Conservation (phyloP, 2,888 invertebrate species). For the Pheosia tremula region DNA sequence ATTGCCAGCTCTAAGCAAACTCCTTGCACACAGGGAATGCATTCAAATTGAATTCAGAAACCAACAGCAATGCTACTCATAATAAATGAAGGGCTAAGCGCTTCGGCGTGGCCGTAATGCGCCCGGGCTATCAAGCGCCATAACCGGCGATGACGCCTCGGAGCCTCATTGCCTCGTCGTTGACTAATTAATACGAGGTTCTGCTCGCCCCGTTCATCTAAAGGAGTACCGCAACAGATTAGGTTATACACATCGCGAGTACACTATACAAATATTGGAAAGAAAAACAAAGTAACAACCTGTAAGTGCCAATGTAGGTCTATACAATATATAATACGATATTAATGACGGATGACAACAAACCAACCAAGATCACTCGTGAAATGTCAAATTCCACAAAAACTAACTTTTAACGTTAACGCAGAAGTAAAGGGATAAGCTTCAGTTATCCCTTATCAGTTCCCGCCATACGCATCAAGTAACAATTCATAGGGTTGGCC, state of each 20-base stretch:
- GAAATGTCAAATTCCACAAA: too few relatives aligned
- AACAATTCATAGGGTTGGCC: background rate
- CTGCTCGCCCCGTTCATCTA: background rate
- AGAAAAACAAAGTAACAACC: too few relatives aligned
- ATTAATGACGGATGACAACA: too few relatives aligned
- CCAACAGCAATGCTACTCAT: background rate
- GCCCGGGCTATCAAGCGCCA: background rate
- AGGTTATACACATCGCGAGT: background rate
- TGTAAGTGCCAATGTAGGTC: too few relatives aligned
- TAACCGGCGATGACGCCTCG: background rate
- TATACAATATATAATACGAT: too few relatives aligned
- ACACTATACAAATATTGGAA: background rate
- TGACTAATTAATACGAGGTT: conserved; percentile 4
- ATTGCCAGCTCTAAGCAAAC: background rate
- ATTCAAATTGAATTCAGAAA: background rate
- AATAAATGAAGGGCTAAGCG: conserved; percentile 2
- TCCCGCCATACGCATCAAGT: background rate
- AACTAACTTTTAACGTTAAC: too few relatives aligned
- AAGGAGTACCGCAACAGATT: background rate
- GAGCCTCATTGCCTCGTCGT: background rate
- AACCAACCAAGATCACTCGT: too few relatives aligned
- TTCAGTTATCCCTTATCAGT: background rate
- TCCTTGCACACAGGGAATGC: background rate
- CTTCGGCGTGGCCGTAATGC: background rate
- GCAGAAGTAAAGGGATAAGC: too few relatives aligned